Conservation (phyloP, 1,140 invertebrate genomes). For the Oncopodura yosiiana region DNA sequence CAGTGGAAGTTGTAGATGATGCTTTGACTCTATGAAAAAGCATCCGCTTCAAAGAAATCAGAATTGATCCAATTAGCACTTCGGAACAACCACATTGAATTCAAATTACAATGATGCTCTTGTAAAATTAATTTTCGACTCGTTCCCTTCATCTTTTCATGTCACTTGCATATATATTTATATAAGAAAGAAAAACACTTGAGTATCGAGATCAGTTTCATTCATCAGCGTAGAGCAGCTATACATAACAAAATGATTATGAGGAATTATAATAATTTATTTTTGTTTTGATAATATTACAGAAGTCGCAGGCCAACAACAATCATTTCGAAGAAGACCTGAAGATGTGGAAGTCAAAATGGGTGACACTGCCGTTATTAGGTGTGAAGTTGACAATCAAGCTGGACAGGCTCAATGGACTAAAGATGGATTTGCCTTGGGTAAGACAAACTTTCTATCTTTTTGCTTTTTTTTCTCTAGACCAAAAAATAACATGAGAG, state of each 20-base stretch:
- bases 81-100: slow-evolving; percentile 12
- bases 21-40: too few species aligned
- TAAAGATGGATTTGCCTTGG: slow-evolving; percentile 84
- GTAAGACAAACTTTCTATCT: slow-evolving; percentile 46
- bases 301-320: slow-evolving; percentile 23
- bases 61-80: slow-evolving; percentile 21
- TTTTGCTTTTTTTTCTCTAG: too few species aligned
- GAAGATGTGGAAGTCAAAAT: slow-evolving; percentile 27
- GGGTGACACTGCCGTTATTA: slow-evolving; percentile 23
- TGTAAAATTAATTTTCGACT: slow-evolving; percentile 1
- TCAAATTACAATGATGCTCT: slow-evolving; percentile 9
- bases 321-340: slow-evolving; percentile 26
- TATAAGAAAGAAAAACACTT: background rate
- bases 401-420: slow-evolving; percentile 85
- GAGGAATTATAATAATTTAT: slow-evolving; percentile 2
- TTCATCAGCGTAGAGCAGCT: background rate
- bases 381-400: slow-evolving; percentile 71
- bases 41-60: slow-evolving; percentile 16
- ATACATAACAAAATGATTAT: background rate
- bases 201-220: background rate
- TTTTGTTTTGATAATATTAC: slow-evolving; percentile 3
- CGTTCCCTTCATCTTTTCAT: slow-evolving; percentile 7
- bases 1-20: too few species aligned
- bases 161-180: background rate
- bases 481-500: too few species aligned